Percentiles rank a stretch among this genome's conserved stretches.
Evolutionary conservation across 2,888 invertebrate genomes (phyloP).

Genomic region (Molanna angustata): DNA sequence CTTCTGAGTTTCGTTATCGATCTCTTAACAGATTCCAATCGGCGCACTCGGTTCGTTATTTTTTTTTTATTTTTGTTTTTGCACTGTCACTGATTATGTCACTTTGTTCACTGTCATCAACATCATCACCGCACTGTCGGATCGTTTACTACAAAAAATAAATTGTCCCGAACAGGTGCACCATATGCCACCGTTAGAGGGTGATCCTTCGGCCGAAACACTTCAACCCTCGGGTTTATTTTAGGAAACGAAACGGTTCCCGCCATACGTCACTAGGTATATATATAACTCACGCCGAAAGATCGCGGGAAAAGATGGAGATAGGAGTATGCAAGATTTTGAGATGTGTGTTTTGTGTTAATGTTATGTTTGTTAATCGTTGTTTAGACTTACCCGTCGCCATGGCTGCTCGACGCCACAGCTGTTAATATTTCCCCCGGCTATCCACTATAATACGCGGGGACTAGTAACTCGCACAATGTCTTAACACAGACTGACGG

Average conservation of each 20-base stretch:
- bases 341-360: too few relatives aligned
- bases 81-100: background rate
- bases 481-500: constrained; percentile 42
- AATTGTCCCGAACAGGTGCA: background rate
- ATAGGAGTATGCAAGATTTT: too few relatives aligned
- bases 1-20: too few relatives aligned
- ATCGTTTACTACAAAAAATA: background rate
- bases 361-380: too few relatives aligned
- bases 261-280: too few relatives aligned
- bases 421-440: constrained; percentile 39
- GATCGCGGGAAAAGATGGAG: too few relatives aligned
- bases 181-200: background rate
- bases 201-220: background rate
- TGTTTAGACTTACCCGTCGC: constrained; percentile 40
- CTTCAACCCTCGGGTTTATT: background rate
- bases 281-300: too few relatives aligned
- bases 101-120: constrained; percentile 14
- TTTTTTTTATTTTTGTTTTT: background rate
- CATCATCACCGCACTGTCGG: constrained; percentile 9
- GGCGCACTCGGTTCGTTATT: background rate
- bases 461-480: constrained; percentile 41
- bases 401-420: constrained; percentile 42
- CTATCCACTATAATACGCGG: constrained; percentile 39
- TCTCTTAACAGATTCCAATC: constrained; percentile 8
- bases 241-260: too few relatives aligned